phyloP scores from a whole-genome alignment of 2,797 vertebrate genomes.

The Emydoidea blandingii region DNA sequence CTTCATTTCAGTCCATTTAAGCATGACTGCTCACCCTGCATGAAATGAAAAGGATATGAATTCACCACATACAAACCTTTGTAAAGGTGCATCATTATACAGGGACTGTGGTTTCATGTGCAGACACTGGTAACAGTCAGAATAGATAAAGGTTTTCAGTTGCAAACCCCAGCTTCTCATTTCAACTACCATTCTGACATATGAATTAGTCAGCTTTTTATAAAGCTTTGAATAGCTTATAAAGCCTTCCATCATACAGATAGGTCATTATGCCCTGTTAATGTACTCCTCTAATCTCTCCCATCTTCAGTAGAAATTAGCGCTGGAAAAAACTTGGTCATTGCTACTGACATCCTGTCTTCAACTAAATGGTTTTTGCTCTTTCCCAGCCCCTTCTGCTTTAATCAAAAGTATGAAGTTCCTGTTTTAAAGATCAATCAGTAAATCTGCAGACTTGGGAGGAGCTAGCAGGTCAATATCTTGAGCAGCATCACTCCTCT shows the following conservation, averaged over 20 bases:
- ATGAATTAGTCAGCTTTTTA: not conserved
- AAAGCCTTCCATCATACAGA: not conserved
- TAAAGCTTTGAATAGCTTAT: not conserved
- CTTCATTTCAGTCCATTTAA: not conserved
- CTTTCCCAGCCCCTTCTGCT: not conserved
- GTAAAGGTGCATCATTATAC: not conserved
- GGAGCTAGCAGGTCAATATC: not conserved
- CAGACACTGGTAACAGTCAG: not conserved
- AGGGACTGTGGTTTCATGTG: not conserved
- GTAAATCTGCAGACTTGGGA: not conserved
- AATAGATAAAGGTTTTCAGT: not conserved
- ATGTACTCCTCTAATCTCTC: not conserved
- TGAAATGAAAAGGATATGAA: not conserved
- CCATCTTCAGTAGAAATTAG: not conserved
- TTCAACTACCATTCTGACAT: not conserved
- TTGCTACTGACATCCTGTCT: not conserved
- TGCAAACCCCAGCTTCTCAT: not conserved
- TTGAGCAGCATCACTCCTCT: not conserved
- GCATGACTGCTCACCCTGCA: rapidly evolving
- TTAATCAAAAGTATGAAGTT: not conserved
- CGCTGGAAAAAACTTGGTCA: not conserved
- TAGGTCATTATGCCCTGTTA: not conserved
- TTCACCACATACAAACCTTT: not conserved
- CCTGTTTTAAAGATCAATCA: not conserved
- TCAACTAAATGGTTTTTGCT: not conserved